Conservation (phyloP, 2,113 vertebrate genomes). For the Psilopsiagon aurifrons region DNA sequence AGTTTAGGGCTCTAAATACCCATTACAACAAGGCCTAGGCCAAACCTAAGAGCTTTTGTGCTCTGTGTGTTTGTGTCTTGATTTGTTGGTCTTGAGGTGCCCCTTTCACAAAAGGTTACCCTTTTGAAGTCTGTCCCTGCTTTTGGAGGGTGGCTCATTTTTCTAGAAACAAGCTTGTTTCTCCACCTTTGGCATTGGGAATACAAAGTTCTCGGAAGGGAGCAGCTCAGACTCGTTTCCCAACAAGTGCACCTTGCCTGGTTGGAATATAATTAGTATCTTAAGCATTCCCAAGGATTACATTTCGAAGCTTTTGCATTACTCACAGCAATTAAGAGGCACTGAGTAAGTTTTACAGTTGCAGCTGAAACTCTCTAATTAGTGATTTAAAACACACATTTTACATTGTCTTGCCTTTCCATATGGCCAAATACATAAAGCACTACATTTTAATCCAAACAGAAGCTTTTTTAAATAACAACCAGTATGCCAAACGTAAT, state of each 20-base stretch:
- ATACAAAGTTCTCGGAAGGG: conserved; percentile 40
- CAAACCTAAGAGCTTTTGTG: background rate
- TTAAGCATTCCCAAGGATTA: conserved; percentile 57
- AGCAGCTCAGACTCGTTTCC: conserved; percentile 53
- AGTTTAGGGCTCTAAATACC: background rate
- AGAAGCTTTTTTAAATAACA: background rate
- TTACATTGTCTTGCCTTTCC: conserved; percentile 39
- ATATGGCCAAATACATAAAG: background rate
- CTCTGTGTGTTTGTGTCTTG: background rate
- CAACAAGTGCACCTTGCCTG: conserved; percentile 58
- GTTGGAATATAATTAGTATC: conserved; percentile 57
- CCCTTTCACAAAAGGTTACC: background rate
- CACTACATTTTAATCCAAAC: conserved; percentile 15
- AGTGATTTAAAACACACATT: conserved; percentile 4
- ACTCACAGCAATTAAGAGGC: conserved; percentile 66
- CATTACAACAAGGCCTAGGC: background rate
- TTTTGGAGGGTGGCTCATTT: conserved; percentile 42
- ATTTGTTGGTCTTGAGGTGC: background rate
- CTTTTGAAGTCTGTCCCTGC: conserved; percentile 11
- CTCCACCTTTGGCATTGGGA: background rate
- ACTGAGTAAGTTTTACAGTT: conserved; percentile 54
- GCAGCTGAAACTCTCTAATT: conserved; percentile 41
- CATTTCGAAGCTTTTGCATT: conserved; percentile 61
- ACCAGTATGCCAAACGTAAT: fast-evolving
- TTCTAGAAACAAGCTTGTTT: conserved; percentile 40